Evolutionary conservation across 1,140 invertebrate species (phyloP).

Genomic region (Pectinophora gossypiella): DNA sequence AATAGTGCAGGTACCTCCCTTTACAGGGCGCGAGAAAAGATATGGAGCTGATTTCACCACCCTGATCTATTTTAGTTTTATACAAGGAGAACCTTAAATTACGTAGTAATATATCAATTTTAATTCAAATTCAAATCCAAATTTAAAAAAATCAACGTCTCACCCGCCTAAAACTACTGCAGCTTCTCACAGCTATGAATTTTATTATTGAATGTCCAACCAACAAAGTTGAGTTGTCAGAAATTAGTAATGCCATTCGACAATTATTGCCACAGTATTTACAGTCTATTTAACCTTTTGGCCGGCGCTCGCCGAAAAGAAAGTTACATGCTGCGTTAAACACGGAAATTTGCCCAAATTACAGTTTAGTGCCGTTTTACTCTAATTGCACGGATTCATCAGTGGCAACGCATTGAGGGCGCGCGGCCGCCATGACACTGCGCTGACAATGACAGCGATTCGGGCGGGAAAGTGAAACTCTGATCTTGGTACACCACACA

Average conservation of each 20-base stretch:
- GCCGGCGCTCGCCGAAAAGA: constrained; percentile 43
- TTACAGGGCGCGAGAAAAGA: too few species aligned
- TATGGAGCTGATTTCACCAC: too few species aligned
- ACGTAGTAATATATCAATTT: too few species aligned
- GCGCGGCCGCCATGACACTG: constrained; percentile 33
- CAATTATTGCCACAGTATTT: constrained; percentile 24
- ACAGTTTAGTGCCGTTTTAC: constrained; percentile 60
- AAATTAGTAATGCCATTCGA: background rate
- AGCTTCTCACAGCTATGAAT: too few species aligned
- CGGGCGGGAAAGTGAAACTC: constrained; percentile 35
- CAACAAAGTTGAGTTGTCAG: too few species aligned
- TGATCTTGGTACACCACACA: background rate
- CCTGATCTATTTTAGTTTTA: too few species aligned
- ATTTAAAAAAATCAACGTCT: too few species aligned
- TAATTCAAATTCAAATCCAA: too few species aligned
- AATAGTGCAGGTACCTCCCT: too few species aligned
- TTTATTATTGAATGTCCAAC: too few species aligned
- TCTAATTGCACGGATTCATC: constrained; percentile 58
- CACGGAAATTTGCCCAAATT: constrained; percentile 57
- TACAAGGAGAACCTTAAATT: too few species aligned
- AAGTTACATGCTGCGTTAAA: constrained; percentile 61
- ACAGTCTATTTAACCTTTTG: constrained; percentile 65
- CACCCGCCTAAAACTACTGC: too few species aligned
- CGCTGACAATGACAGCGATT: constrained; percentile 45
- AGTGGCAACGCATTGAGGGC: constrained; percentile 39